Base-by-base conservation (phyloP, 2,888 invertebrate genomes). In the Trichopoda pennipes region DNA sequence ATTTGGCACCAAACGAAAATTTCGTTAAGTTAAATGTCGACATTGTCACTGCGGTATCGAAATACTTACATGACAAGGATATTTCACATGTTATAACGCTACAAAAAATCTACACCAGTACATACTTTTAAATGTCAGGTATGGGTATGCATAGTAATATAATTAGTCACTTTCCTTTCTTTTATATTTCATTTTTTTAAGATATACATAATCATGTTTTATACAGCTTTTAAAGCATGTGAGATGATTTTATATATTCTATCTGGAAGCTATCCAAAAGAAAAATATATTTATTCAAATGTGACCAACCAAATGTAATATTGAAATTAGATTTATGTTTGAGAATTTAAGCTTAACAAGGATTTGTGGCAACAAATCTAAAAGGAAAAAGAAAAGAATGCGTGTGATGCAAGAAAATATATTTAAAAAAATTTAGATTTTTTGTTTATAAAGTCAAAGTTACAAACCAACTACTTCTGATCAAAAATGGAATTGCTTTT, bases 31-130 rank as follows among this genome's bases (percentile, higher is more conserved):
- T 80, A 75, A 83, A 85, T 84, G 83, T 84, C 83, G 85, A 79
- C 82, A 84, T 81, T 85, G 85, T 85, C 85, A 81, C 72, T 76
- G 81, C 83, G 80, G 84, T 75, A 84, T 84, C 80, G 81, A 73
- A 84, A 75, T 73, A 72, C 51, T 68, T 69, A 83, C 70, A 53
- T 81, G 81, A 84, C 83, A 83, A 79, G 81, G 75, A 84, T 81
- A 81, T 82, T 81, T 56, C 72, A 76, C 66, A 66, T 66, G 74
- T 74, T 66, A 74, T 23, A 47, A 56, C n/a, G 63, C 55, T 66
- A 53, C 44, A 61, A 55, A 47, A 38, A 69, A n/a, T 61, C 9
- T 19, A 63, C 47, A 49, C 38, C 17, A 3, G 3, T n/a, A 23
- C 7, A 28, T 10, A 38, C n/a, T 16, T 2, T 7, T 28, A 4